Conservation (phyloP, 2,797 vertebrate genomes). For the Eulemur mongoz region DNA sequence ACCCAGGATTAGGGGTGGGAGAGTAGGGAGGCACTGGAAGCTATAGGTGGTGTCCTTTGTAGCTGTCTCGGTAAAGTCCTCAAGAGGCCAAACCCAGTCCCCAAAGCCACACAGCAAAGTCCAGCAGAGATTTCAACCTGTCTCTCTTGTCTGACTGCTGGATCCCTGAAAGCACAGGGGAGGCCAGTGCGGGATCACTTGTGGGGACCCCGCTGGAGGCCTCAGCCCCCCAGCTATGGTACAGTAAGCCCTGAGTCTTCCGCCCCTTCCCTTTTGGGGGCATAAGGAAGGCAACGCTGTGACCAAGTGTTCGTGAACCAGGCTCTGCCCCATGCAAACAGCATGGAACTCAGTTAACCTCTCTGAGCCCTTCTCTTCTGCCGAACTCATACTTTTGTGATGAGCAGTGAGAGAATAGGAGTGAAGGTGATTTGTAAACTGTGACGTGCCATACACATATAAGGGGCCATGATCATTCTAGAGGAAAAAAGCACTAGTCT, state of each 20-base stretch:
- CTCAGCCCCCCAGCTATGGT: not conserved
- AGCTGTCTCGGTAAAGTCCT: not conserved
- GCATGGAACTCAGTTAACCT: not conserved
- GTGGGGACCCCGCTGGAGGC: not conserved
- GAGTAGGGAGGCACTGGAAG: not conserved
- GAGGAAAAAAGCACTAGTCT: not conserved
- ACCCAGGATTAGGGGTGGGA: not conserved
- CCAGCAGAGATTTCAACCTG: not conserved
- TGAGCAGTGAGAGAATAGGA: not conserved
- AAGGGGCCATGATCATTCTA: not conserved
- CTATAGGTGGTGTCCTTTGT: not conserved
- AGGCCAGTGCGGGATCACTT: not conserved
- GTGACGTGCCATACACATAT: not conserved
- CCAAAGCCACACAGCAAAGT: conserved; percentile 12
- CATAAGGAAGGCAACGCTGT: not conserved
- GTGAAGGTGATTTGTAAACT: not conserved
- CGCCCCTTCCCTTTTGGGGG: not conserved
- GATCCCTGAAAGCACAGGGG: not conserved
- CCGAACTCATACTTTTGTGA: not conserved
- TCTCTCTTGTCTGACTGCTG: not conserved
- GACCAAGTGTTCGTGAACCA: not conserved
- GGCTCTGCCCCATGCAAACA: not conserved
- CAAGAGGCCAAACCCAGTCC: not conserved
- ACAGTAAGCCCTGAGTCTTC: not conserved
- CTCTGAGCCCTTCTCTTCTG: not conserved